These are phyloP conservation scores for Platysteira castanea DNA, from an alignment of 2,113 vertebrate species.

Conservation along the genomic window DNA sequence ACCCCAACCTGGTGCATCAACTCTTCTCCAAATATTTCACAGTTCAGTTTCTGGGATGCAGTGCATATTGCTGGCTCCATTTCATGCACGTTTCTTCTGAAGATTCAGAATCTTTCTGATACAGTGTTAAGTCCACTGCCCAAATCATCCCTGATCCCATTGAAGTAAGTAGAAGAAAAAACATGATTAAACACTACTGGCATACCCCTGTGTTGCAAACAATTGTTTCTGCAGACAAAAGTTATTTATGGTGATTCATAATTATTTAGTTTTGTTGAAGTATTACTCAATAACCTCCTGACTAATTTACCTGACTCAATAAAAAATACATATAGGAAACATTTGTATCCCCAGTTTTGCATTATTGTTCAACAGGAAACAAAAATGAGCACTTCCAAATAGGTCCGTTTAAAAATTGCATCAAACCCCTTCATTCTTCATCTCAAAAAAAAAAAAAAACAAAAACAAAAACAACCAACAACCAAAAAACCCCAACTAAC, in stretches of 20 bases:
- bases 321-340: not conserved
- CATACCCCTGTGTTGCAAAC: not conserved
- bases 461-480: too few species aligned
- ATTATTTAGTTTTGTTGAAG: not conserved
- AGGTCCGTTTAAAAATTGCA: not conserved
- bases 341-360: not conserved
- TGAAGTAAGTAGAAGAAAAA: not conserved
- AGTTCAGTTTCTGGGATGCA: not conserved
- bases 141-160: fast-evolving
- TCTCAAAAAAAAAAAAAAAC: not conserved
- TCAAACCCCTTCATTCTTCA: not conserved
- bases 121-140: fast-evolving
- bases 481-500: too few species aligned
- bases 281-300: not conserved
- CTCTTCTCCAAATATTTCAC: not conserved
- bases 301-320: not conserved
- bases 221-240: not conserved
- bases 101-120: not conserved
- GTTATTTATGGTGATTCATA: not conserved
- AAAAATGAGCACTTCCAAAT: not conserved
- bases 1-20: not conserved
- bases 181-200: not conserved
- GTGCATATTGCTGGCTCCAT: not conserved
- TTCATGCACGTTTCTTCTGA: not conserved
- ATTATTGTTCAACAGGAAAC: not conserved